phyloP scores from a whole-genome alignment of 2,888 invertebrate genomes.

The Minunthozetes semirufus region DNA sequence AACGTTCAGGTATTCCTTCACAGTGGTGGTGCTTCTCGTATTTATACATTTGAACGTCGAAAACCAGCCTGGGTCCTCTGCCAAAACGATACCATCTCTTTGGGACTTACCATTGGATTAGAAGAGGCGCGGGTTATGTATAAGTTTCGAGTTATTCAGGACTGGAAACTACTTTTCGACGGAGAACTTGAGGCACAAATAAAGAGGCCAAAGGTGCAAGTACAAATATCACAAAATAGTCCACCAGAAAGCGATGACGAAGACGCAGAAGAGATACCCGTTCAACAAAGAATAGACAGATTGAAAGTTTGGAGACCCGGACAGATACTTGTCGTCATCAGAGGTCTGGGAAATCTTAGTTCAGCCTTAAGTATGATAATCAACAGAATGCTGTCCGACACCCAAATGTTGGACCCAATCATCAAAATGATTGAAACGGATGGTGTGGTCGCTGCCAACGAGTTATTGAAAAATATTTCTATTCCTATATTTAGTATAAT shows the following conservation, averaged over 20 bases:
- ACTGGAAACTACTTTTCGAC: conserved; percentile 43
- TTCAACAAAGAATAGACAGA: conserved; percentile 40
- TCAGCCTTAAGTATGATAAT: conserved; percentile 43
- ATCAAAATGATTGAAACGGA: conserved; percentile 42
- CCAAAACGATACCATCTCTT: conserved; percentile 40
- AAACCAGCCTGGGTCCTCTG: conserved; percentile 41
- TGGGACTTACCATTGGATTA: conserved; percentile 42
- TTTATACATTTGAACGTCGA: conserved; percentile 41
- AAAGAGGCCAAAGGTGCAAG: conserved; percentile 40
- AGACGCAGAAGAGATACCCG: conserved; percentile 38
- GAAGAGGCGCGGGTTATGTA: conserved; percentile 41
- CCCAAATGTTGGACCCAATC: conserved; percentile 41
- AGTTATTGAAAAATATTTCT: conserved; percentile 42
- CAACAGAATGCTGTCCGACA: conserved; percentile 34
- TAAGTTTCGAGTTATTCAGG: conserved; percentile 43
- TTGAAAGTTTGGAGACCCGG: conserved; percentile 43
- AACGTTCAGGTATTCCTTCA: conserved; percentile 42
- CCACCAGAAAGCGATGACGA: conserved; percentile 37
- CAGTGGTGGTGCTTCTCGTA: conserved; percentile 41
- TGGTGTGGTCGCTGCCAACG: conserved; percentile 40
- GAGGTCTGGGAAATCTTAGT: conserved; percentile 43
- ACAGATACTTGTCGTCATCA: conserved; percentile 40
- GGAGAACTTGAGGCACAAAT: conserved; percentile 43
- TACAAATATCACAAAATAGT: conserved; percentile 42
- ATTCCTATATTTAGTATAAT: conserved; percentile 44